These are phyloP conservation scores for Arenicola marina DNA, from an alignment of 2,888 invertebrate species.

Conservation along the genomic window DNA sequence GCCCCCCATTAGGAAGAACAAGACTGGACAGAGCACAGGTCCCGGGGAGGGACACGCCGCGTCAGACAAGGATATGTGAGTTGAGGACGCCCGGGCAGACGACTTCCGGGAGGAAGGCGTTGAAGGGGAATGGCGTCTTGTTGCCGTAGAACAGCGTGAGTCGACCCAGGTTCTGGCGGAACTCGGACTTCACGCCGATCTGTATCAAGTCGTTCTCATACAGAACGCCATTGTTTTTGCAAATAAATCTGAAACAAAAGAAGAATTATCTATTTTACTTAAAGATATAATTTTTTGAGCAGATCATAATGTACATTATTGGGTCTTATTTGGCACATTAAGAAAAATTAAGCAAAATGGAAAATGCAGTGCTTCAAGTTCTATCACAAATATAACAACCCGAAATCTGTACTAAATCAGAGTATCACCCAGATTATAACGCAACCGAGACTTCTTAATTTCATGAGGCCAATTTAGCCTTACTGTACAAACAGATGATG, in stretches of 20 bases:
- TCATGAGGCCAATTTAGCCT: too few species aligned
- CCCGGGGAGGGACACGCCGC: too few species aligned
- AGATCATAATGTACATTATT: background rate
- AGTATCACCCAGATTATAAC: too few species aligned
- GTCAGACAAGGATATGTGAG: conserved; percentile 68
- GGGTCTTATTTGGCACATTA: background rate
- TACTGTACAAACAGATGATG: too few species aligned
- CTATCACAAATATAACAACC: too few species aligned
- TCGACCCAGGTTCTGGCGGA: conserved; percentile 91
- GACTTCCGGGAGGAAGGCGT: conserved; percentile 74
- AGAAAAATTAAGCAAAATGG: background rate
- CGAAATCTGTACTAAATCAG: too few species aligned
- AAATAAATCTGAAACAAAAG: conserved; percentile 30
- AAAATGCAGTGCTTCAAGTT: too few species aligned
- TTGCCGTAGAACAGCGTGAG: conserved; percentile 97
- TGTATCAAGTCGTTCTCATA: conserved; percentile 95
- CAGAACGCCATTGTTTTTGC: conserved; percentile 95
- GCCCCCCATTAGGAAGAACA: too few species aligned
- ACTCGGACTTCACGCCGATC: conserved; percentile 97
- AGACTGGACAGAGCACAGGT: too few species aligned
- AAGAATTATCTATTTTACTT: background rate
- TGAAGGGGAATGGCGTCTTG: conserved; percentile 72
- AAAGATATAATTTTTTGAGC: conserved; percentile 1
- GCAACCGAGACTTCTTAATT: too few species aligned
- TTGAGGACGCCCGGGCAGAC: conserved; percentile 76